phyloP scores from a whole-genome alignment of 1,140 invertebrate genomes.

The Drosophila subpulchrella region DNA sequence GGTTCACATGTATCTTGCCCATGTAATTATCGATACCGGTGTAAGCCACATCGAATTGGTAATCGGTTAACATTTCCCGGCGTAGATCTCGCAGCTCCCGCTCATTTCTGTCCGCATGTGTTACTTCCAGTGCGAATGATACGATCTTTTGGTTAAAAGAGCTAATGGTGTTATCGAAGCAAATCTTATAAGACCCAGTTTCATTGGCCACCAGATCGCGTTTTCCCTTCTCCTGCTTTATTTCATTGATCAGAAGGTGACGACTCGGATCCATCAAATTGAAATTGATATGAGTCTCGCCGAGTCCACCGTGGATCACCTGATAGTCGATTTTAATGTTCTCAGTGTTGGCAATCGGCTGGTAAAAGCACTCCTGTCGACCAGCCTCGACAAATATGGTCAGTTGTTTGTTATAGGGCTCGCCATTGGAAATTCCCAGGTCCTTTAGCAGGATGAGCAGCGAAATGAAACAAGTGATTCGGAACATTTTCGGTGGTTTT shows the following conservation, averaged over 20 bases:
- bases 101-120: slow-evolving; percentile 77
- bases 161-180: slow-evolving; percentile 93
- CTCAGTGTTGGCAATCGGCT: slow-evolving; percentile 86
- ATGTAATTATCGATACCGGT: slow-evolving; percentile 87
- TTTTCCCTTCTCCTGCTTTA: slow-evolving; percentile 87
- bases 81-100: slow-evolving; percentile 51
- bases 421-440: slow-evolving; percentile 3
- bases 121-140: slow-evolving; percentile 90
- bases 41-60: slow-evolving; percentile 87
- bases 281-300: slow-evolving; percentile 91
- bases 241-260: slow-evolving; percentile 86
- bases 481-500: slow-evolving; percentile 39
- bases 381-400: slow-evolving; percentile 89
- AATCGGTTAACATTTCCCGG: slow-evolving; percentile 86
- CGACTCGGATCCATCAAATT: slow-evolving; percentile 87
- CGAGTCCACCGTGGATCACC: slow-evolving; percentile 90
- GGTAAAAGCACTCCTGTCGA: slow-evolving; percentile 89
- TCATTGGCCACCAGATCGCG: slow-evolving; percentile 86
- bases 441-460: slow-evolving; percentile 3
- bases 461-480: slow-evolving; percentile 28
- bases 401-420: slow-evolving; percentile 86
- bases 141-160: slow-evolving; percentile 90
- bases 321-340: slow-evolving; percentile 90
- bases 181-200: slow-evolving; percentile 90
- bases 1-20: slow-evolving; percentile 86